Evolutionary conservation across 1,140 invertebrate genomes (phyloP).

Genomic region (Micrasema minimum): DNA sequence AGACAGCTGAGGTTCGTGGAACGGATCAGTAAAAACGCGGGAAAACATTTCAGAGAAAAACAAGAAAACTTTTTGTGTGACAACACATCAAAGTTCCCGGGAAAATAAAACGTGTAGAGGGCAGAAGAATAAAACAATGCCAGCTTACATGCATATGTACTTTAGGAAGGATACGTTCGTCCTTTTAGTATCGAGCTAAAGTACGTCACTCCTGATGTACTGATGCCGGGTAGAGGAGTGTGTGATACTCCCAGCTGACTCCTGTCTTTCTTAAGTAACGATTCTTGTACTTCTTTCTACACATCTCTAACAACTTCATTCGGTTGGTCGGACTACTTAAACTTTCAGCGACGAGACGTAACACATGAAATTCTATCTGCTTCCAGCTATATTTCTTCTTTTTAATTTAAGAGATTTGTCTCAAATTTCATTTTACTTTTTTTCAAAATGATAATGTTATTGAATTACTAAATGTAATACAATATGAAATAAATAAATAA

Average conservation of each 20-base stretch:
- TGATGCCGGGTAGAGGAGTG: conserved; percentile 1
- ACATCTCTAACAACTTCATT: conserved; percentile 29
- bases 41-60: conserved; percentile 14
- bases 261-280: conserved; percentile 48
- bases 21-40: not conserved
- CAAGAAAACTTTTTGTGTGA: conserved; percentile 30
- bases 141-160: conserved; percentile 38
- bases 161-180: conserved; percentile 30
- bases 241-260: conserved; percentile 40
- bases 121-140: conserved; percentile 32
- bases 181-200: conserved; percentile 22
- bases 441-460: no score
- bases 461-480: no score
- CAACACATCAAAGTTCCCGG: conserved; percentile 27
- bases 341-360: no score
- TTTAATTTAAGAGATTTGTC: no score
- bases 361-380: no score
- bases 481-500: no score
- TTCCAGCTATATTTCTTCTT: no score
- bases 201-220: not conserved
- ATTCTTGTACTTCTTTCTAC: conserved; percentile 43
- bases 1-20: no score
- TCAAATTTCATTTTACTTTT: no score
- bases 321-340: conserved; percentile 7
- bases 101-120: conserved; percentile 31